phyloP scores from a whole-genome alignment of 2,888 invertebrate species.

The Mycalesis mineus region DNA sequence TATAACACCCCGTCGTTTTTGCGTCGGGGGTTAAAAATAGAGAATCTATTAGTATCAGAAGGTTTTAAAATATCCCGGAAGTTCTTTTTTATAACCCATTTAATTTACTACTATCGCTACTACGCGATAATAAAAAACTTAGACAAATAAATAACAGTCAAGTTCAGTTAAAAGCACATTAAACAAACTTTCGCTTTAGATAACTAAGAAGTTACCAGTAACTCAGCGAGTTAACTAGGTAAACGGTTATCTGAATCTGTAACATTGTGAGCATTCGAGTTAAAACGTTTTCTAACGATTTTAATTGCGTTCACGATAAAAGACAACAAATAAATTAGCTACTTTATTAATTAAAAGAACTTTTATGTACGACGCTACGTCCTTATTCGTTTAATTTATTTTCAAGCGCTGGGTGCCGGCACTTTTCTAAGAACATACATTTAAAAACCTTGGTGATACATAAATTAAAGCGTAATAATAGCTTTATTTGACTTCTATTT shows the following conservation, averaged over 20 bases:
- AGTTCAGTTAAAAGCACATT: not conserved
- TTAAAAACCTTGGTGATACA: too few species aligned
- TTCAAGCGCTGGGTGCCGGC: not conserved
- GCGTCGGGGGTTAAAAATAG: too few species aligned
- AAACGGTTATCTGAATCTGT: not conserved
- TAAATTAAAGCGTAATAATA: too few species aligned
- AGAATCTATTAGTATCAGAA: too few species aligned
- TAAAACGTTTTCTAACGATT: not conserved
- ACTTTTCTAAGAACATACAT: too few species aligned
- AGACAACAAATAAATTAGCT: not conserved
- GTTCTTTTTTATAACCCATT: too few species aligned
- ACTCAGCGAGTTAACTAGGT: not conserved
- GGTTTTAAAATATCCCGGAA: too few species aligned
- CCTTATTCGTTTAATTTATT: not conserved
- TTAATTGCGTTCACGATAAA: not conserved
- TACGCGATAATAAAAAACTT: too few species aligned
- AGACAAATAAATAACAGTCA: not conserved
- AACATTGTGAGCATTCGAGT: not conserved
- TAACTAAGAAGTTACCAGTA: not conserved
- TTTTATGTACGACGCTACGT: not conserved
- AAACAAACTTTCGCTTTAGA: constrained; percentile 5
- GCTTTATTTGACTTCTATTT: too few species aligned
- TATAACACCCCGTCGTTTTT: too few species aligned
- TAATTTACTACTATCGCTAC: too few species aligned
- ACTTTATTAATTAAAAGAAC: not conserved